These are phyloP conservation scores for Microtus oregoni DNA, from an alignment of 2,113 vertebrate species.

Conservation along the genomic window DNA sequence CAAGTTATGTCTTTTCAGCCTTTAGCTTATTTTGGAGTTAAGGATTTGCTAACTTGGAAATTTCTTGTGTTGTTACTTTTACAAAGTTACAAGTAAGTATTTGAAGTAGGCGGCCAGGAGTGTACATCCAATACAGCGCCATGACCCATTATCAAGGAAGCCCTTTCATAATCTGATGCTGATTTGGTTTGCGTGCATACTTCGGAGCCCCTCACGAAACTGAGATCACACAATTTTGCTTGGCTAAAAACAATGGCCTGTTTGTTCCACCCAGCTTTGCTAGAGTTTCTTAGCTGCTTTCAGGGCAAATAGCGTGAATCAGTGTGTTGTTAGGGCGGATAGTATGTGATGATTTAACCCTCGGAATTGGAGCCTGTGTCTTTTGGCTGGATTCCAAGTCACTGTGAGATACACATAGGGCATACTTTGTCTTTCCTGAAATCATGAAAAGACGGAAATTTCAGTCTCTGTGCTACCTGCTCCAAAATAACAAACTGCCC, in stretches of 20 bases:
- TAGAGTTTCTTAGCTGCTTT: slow-evolving; percentile 56
- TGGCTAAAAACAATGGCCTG: slow-evolving; percentile 27
- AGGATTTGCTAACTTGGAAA: not conserved
- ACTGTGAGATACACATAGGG: not conserved
- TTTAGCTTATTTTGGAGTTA: slow-evolving; percentile 58
- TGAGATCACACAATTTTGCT: slow-evolving; percentile 25
- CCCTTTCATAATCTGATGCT: slow-evolving; percentile 65
- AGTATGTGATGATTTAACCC: slow-evolving; percentile 66
- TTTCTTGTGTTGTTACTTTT: slow-evolving; percentile 43
- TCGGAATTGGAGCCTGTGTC: slow-evolving; percentile 28
- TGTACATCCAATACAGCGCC: not conserved
- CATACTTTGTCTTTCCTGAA: slow-evolving; percentile 45
- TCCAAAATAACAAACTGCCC: slow-evolving; percentile 64
- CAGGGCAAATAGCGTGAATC: slow-evolving; percentile 71
- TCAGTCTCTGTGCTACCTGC: slow-evolving; percentile 33
- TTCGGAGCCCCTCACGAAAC: slow-evolving; percentile 65
- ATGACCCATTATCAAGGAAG: slow-evolving; percentile 40
- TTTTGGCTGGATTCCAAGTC: slow-evolving; percentile 63
- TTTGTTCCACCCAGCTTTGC: slow-evolving; percentile 75
- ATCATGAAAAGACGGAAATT: slow-evolving; percentile 40
- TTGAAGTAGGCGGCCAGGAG: slow-evolving; percentile 57
- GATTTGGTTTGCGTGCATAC: slow-evolving; percentile 47
- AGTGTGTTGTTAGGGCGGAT: slow-evolving; percentile 62
- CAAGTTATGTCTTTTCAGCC: slow-evolving; percentile 31
- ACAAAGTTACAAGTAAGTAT: slow-evolving; percentile 37